Conservation (phyloP, 2,888 invertebrate species). For the Papilio elwesi region DNA sequence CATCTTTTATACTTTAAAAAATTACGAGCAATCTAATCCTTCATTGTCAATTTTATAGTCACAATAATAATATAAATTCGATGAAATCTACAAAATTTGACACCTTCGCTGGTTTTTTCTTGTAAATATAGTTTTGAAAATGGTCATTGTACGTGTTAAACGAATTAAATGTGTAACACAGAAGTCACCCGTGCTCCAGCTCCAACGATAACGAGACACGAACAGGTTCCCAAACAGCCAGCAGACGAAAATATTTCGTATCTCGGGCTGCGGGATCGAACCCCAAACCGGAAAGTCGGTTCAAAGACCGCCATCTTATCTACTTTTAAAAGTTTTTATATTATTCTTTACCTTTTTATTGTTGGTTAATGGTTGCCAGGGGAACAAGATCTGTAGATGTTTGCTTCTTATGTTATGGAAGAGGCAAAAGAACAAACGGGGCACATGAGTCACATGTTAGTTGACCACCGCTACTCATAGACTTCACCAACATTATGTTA, state of each 20-base stretch:
- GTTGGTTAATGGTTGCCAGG: conserved; percentile 1
- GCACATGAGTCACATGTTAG: too few species aligned
- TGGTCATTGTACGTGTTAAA: not conserved
- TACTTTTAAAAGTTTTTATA: not conserved
- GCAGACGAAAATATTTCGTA: conserved; percentile 23
- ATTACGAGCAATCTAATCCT: too few species aligned
- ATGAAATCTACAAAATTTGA: not conserved
- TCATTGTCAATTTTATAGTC: too few species aligned
- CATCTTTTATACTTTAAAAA: too few species aligned
- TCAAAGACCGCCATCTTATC: conserved; percentile 33
- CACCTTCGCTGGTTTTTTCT: not conserved
- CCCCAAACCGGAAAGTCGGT: conserved; percentile 30
- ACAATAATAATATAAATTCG: too few species aligned
- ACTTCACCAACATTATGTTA: too few species aligned
- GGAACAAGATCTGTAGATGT: too few species aligned
- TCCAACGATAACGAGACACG: conserved; percentile 5
- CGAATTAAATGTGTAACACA: conserved; percentile 9
- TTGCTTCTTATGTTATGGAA: not conserved
- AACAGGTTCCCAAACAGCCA: conserved; percentile 26
- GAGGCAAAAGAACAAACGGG: too few species aligned
- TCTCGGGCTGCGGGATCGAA: conserved; percentile 7
- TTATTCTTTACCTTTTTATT: conserved; percentile 10
- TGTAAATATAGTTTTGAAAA: not conserved
- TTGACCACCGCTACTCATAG: too few species aligned
- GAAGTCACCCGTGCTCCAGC: conserved; percentile 19